phyloP scores from a whole-genome alignment of 2,113 vertebrate species.

The Nibea albiflora region DNA sequence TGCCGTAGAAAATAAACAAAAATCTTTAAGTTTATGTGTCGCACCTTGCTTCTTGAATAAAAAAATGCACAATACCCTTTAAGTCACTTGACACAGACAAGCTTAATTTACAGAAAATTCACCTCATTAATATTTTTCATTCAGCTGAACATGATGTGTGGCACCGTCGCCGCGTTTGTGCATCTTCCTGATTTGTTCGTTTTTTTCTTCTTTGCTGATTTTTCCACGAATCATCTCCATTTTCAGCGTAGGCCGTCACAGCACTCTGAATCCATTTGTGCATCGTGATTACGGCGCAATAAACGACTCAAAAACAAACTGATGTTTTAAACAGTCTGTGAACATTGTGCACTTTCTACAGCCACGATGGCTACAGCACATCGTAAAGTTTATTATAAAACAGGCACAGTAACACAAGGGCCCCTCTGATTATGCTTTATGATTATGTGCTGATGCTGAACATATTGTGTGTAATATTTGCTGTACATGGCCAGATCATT shows the following conservation, averaged over 20 bases:
- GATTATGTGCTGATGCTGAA: background rate
- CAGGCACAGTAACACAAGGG: background rate
- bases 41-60: too few relatives aligned
- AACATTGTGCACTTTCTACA: background rate
- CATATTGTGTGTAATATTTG: background rate
- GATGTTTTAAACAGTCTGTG: background rate
- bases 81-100: too few relatives aligned
- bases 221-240: background rate
- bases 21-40: background rate
- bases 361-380: background rate
- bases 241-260: background rate
- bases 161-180: background rate
- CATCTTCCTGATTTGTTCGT: background rate
- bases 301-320: background rate
- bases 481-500: background rate
- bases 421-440: background rate
- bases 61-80: too few relatives aligned
- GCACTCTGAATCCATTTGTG: constrained; percentile 11
- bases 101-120: background rate
- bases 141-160: constrained; percentile 11
- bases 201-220: background rate
- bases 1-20: background rate
- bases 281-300: background rate
- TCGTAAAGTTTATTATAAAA: background rate
- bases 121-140: background rate